phyloP scores from a whole-genome alignment of 2,113 vertebrate genomes.

The Microcebus jonahi region DNA sequence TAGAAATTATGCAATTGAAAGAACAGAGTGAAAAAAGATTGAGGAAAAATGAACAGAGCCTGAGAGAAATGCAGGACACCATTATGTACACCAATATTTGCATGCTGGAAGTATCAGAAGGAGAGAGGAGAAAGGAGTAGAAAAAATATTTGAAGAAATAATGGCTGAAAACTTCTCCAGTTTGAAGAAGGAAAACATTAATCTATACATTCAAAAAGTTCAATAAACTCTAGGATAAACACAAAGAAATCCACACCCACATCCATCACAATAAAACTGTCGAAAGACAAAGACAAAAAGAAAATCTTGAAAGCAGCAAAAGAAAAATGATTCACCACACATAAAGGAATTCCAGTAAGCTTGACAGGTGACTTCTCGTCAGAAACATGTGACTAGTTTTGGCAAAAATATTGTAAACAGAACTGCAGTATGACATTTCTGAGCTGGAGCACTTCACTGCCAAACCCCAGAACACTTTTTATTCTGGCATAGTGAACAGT shows the following conservation, averaged over 20 bases:
- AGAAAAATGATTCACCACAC: neutral
- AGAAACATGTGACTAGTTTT: neutral
- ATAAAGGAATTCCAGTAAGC: neutral
- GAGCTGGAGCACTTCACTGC: neutral
- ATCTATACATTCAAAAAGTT: neutral
- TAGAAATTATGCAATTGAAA: neutral
- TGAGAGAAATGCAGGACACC: neutral
- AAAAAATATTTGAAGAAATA: neutral
- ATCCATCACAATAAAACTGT: neutral
- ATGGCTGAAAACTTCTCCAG: neutral
- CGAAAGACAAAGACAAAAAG: neutral
- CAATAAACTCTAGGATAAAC: neutral
- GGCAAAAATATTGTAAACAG: neutral
- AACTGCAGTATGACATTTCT: neutral
- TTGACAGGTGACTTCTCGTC: neutral
- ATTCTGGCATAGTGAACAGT: neutral
- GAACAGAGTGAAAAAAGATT: neutral
- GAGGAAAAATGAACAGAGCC: neutral
- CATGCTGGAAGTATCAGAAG: no score
- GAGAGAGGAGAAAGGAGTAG: neutral
- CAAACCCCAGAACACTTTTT: neutral
- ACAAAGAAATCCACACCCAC: neutral
- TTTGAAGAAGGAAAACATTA: constrained; percentile 1
- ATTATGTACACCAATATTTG: neutral
- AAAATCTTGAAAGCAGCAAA: neutral